Evolutionary conservation across 2,797 vertebrate genomes (phyloP).

Genomic region (Alauda arvensis): DNA sequence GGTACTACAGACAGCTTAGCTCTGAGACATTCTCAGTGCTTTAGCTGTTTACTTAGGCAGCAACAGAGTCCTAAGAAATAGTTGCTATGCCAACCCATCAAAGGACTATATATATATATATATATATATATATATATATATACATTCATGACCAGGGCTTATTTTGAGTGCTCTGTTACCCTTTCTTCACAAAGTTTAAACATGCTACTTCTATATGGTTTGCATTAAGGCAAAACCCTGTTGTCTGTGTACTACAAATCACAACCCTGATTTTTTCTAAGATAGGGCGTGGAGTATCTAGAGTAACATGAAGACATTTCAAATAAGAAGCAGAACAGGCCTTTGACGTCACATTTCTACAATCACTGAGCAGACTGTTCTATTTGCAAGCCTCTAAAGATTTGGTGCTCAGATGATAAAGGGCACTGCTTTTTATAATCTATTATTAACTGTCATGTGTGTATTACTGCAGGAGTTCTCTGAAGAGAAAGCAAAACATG

Average conservation of each 20-base stretch:
- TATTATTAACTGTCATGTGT: slow-evolving; percentile 66
- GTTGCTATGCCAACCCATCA: slow-evolving; percentile 77
- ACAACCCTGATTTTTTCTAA: neutral
- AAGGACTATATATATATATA: slow-evolving; percentile 54
- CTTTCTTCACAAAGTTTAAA: slow-evolving; percentile 63
- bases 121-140: too few species aligned
- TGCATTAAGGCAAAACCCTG: slow-evolving; percentile 30
- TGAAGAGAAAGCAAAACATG: slow-evolving; percentile 49
- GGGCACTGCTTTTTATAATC: slow-evolving; percentile 65
- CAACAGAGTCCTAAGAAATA: slow-evolving; percentile 66
- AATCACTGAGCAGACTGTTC: slow-evolving; percentile 55
- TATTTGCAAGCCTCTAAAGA: slow-evolving; percentile 63
- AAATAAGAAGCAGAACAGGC: slow-evolving; percentile 15
- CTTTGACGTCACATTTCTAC: slow-evolving; percentile 61
- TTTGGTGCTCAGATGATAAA: slow-evolving; percentile 66
- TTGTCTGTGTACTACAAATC: neutral
- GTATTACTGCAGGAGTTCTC: slow-evolving; percentile 48
- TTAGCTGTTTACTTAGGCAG: slow-evolving; percentile 72
- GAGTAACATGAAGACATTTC: slow-evolving; percentile 41
- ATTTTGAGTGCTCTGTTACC: slow-evolving; percentile 62
- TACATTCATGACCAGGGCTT: slow-evolving; percentile 63
- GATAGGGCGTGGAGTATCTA: neutral
- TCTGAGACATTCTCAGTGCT: slow-evolving; percentile 53
- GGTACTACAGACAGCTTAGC: slow-evolving; percentile 60
- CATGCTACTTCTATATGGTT: slow-evolving; percentile 23